Conservation (phyloP, 1,140 invertebrate genomes). For the Panulirus ornatus region DNA sequence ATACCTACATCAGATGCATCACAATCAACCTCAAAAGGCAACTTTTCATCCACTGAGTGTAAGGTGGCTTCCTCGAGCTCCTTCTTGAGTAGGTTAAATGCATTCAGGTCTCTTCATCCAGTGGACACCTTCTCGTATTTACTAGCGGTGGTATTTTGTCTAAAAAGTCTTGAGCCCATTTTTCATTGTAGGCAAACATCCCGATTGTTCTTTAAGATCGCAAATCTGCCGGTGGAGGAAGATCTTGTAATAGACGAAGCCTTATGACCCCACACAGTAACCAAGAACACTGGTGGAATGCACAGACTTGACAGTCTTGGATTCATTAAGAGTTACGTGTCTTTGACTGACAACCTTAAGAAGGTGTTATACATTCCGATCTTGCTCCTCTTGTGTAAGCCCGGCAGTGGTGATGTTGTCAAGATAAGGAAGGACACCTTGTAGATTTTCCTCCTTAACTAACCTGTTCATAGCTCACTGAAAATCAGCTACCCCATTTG, state of each 20-base stretch:
- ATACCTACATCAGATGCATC: constrained; percentile 42
- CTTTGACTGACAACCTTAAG: constrained; percentile 34
- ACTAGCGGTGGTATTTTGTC: constrained; percentile 44
- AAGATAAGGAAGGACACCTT: constrained; percentile 47
- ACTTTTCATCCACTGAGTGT: constrained; percentile 41
- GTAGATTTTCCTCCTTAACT: constrained; percentile 23
- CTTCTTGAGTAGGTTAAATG: constrained; percentile 51
- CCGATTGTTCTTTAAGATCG: constrained; percentile 27
- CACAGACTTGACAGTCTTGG: constrained; percentile 28
- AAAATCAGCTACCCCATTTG: constrained; percentile 29
- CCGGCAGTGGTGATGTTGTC: constrained; percentile 49
- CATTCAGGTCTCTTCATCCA: constrained; percentile 5
- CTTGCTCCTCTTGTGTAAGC: constrained; percentile 36
- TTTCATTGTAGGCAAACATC: constrained; percentile 50
- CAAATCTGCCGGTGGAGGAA: constrained; percentile 17
- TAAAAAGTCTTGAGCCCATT: constrained; percentile 44
- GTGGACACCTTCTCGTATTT: constrained; percentile 18
- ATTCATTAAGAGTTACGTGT: constrained; percentile 30
- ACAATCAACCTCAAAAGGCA: constrained; percentile 49
- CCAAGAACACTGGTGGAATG: constrained; percentile 23
- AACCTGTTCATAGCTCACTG: constrained; percentile 46
- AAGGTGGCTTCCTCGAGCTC: constrained; percentile 28
- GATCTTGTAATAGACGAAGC: constrained; percentile 36
- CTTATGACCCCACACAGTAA: constrained; percentile 40
- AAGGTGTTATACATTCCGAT: too few relatives aligned